Base-by-base conservation (phyloP, 2,888 invertebrate species). In the Rhamphomyia laevipes region DNA sequence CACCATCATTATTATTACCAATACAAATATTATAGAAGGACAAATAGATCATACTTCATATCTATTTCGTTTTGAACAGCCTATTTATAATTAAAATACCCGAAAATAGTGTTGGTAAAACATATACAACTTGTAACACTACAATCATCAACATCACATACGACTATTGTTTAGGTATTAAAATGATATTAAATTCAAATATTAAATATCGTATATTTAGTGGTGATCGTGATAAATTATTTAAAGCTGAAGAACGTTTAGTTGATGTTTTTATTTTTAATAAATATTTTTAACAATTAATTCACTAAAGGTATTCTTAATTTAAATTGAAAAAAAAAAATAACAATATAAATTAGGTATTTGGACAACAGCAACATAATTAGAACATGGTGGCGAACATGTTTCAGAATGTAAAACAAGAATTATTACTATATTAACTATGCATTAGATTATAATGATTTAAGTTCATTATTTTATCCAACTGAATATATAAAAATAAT, bases 261-360 rank as follows among this genome's bases (percentile, higher is more conserved):
- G 85, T 96, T 47, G 96, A 96, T 37, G 93, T 96, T 73, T 94
- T 95, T 74, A 91, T 90, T n/a, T n/a, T n/a, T n/a, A n/a, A n/a
- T n/a, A n/a, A n/a, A n/a, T n/a, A 68, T 97, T 97, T 71, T 76
- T 96, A 48, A 76, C 86, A 48, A 80, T 97, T 52, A 78, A 95
- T 61, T 93, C 91, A 55, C 81, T 64, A 88, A 93, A 51, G 88
- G 87, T 41, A 81, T 85, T 55, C 86, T 89, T 61, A 90, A 93
- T 56, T 74, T 97, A 52, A 97, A 97, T 72, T 80, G 97, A 53
- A 97, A 97, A 70, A 81, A 93, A 48, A 83, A 84, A 57, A 90
- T n/a, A 91, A 63, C 74, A 78, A 51, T 95, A 92, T 73, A 74
- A 80, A 46, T 74, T 95, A 38, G 82, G 82, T 59, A 78, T 96